A percentile compares a stretch with the other conserved stretches of the same genome.
Evolutionary conservation across 64 coral and sea anemone genomes (phyloP).

Genomic region (Dendrophyllia cribrosa): DNA sequence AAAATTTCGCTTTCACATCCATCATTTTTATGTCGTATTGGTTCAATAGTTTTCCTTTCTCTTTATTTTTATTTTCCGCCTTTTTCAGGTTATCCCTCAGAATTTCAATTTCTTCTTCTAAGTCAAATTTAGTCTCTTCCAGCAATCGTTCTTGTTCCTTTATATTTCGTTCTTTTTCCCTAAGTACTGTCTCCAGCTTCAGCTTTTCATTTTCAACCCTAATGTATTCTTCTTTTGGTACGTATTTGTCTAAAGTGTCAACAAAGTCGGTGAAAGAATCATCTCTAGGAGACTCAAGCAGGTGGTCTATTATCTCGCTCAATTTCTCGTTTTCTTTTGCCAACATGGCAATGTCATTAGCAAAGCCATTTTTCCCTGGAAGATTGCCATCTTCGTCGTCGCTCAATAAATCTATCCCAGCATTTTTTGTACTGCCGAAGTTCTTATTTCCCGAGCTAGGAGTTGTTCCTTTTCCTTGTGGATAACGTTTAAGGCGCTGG

Average conservation of each 20-base stretch:
- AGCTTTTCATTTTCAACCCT: slow-evolving; percentile 64
- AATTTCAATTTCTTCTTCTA: slow-evolving; percentile 67
- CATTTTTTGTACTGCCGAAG: not conserved
- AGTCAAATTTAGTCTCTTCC: slow-evolving; percentile 72
- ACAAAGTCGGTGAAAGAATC: slow-evolving; percentile 62
- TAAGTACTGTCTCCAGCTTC: slow-evolving; percentile 40
- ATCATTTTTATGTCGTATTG: slow-evolving; percentile 67
- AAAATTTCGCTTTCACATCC: slow-evolving; percentile 39
- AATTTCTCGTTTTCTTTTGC: slow-evolving; percentile 77
- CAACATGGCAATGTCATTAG: slow-evolving; percentile 58
- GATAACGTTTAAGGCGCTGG: slow-evolving; percentile 10
- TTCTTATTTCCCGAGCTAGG: not conserved
- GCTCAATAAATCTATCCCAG: not conserved
- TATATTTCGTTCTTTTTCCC: slow-evolving; percentile 52
- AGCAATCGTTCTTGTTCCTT: slow-evolving; percentile 62
- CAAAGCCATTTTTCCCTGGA: slow-evolving; percentile 33
- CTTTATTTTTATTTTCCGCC: slow-evolving; percentile 57
- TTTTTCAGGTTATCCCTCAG: slow-evolving; percentile 49
- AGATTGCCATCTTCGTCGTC: not conserved
- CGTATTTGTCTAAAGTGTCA: slow-evolving; percentile 58
- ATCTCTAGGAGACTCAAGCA: slow-evolving; percentile 32
- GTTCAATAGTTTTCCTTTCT: slow-evolving; percentile 43
- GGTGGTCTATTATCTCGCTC: slow-evolving; percentile 77
- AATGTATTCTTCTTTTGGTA: slow-evolving; percentile 67
- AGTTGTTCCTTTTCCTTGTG: not conserved